Conservation (phyloP, 2,888 invertebrate genomes). For the Sphecodes monilicornis region DNA sequence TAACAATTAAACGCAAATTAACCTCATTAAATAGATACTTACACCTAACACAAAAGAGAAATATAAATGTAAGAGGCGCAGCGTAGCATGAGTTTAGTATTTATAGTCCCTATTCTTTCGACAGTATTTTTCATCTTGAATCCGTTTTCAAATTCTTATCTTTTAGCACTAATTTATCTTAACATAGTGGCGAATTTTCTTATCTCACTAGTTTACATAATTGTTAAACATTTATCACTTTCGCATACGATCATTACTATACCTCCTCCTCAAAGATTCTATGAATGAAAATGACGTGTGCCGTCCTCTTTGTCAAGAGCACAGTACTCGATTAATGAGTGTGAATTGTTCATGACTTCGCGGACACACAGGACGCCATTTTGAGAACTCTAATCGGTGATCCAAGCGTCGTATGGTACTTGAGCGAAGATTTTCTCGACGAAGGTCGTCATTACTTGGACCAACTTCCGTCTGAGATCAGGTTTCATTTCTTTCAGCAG, state of each 20-base stretch:
- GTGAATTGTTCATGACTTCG: background rate
- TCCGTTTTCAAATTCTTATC: background rate
- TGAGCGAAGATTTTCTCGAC: constrained; percentile 90
- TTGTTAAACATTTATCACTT: constrained; percentile 8
- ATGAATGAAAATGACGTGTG: background rate
- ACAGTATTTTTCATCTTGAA: background rate
- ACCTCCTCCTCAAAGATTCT: background rate
- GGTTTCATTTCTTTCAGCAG: constrained; percentile 95
- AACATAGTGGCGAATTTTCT: constrained; percentile 9
- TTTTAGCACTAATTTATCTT: background rate
- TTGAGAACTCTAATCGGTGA: constrained; percentile 82
- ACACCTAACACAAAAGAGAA: background rate
- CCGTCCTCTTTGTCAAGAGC: background rate
- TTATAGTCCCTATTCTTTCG: background rate
- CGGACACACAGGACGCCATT: background rate
- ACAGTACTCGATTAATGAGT: background rate
- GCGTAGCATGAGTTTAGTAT: background rate
- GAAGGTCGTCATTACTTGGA: constrained; percentile 91
- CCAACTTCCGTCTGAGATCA: constrained; percentile 90
- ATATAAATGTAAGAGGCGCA: constrained; percentile 16
- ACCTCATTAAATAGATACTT: too few species aligned
- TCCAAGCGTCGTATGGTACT: constrained; percentile 92
- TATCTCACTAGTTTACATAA: background rate
- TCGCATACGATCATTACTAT: background rate
- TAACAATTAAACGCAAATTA: too few species aligned